Conservation (phyloP, 92 coral and sea anemone genomes). For the Heliopora coerulea region DNA sequence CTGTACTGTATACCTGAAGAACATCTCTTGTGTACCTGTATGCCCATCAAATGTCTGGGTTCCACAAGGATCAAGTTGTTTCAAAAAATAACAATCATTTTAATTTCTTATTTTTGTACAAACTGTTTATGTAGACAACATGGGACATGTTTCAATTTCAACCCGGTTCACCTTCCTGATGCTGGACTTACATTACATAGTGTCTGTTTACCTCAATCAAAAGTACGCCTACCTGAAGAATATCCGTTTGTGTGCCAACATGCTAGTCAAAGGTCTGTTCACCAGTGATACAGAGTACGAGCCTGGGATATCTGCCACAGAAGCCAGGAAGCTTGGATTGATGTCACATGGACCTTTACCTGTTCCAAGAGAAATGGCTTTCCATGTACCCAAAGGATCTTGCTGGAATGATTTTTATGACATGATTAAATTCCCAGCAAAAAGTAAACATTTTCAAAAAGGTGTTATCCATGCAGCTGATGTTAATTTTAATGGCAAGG, state of each 20-base stretch:
- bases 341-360: constrained; percentile 76
- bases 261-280: constrained; percentile 91
- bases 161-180: constrained; percentile 93
- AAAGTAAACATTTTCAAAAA: constrained; percentile 63
- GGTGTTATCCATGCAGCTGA: constrained; percentile 64
- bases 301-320: constrained; percentile 86
- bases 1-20: no score
- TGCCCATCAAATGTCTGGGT: no score
- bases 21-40: no score
- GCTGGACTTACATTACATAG: constrained; percentile 78
- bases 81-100: no score
- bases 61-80: no score
- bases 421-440: constrained; percentile 88
- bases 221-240: constrained; percentile 81
- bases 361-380: constrained; percentile 92
- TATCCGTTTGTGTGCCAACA: constrained; percentile 92
- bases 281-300: constrained; percentile 90
- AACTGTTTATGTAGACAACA: constrained; percentile 53
- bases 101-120: no score
- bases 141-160: constrained; percentile 75
- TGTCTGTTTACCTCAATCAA: constrained; percentile 86
- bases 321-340: constrained; percentile 87
- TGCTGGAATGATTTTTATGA: constrained; percentile 85
- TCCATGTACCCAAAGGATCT: constrained; percentile 74
- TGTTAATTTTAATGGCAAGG: constrained; percentile 8